phyloP scores from a whole-genome alignment of 2,797 vertebrate genomes.

The Sciurus vulgaris region DNA sequence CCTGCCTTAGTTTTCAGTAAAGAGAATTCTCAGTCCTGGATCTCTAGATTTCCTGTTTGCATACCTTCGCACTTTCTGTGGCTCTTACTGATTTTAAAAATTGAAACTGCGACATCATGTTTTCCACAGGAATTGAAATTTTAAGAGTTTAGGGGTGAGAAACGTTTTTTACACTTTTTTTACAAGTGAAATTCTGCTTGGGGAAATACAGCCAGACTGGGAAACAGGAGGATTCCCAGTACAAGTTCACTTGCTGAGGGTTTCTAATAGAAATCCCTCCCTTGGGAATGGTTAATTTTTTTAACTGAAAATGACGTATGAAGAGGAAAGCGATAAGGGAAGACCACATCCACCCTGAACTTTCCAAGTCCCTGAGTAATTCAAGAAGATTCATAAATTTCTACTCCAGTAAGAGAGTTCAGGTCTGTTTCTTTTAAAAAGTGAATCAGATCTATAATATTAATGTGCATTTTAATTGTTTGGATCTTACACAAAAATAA shows the following conservation, averaged over 20 bases:
- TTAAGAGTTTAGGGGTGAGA: constrained; percentile 30
- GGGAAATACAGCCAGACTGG: constrained; percentile 14
- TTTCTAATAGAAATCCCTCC: constrained; percentile 82
- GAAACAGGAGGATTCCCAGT: constrained; percentile 60
- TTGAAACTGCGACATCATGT: constrained; percentile 40
- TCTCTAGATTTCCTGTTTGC: neutral
- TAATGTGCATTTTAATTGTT: constrained; percentile 85
- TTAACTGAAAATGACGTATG: constrained; percentile 81
- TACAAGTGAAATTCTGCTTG: constrained; percentile 63
- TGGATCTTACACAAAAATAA: constrained; percentile 83
- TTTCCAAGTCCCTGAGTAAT: constrained; percentile 66
- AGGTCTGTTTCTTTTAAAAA: constrained; percentile 85
- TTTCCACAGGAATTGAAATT: constrained; percentile 59
- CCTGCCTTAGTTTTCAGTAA: neutral
- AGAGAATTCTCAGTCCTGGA: neutral
- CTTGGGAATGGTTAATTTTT: constrained; percentile 74
- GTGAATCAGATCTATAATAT: constrained; percentile 82
- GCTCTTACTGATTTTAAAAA: constrained; percentile 52
- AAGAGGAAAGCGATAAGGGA: constrained; percentile 62
- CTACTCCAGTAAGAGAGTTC: constrained; percentile 72
- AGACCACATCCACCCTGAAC: constrained; percentile 69
- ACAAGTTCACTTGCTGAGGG: constrained; percentile 77
- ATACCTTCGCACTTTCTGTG: constrained; percentile 35
- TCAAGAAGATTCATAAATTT: constrained; percentile 69
- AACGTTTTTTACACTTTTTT: constrained; percentile 35